Evolutionary conservation across 1,140 invertebrate species (phyloP), one percentile per base, ranked within the genome.

Genomic region (Pemphigus obesinymphae): DNA sequence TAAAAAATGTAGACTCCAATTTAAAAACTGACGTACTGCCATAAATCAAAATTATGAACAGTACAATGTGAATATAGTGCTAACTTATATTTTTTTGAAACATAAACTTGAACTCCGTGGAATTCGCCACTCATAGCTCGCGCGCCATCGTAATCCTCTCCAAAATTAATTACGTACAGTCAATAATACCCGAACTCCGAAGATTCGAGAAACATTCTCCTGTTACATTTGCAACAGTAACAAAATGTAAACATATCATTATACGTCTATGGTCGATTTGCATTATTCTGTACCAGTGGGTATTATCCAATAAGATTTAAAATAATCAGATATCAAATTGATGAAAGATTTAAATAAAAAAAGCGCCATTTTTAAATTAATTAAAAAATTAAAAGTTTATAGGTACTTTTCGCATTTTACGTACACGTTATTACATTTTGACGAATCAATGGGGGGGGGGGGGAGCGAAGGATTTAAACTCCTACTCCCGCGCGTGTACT

Each of bases 21-120:
- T 48, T 48, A 2, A 2, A 48, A 48, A 2, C 13, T 48, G 45
- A 48, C 45, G 4, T 13, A 48, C 45, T 48, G 72, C 84, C 76
- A n/a, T n/a, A 85, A 83, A 83, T 84, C 87, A 66, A 88, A 84
- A 83, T 58, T 84, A 85, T 85, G 85, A 82, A 84, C 86, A 84
- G 84, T 85, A 84, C 84, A 87, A 84, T 84, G 85, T 48, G 83
- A 83, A 82, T 83, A 86, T 55, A 82, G 26, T n/a, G 85, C 85
- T 78, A 78, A 82, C 40, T 83, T 82, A 84, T 85, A 84, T 76
- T 82, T 84, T 83, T 85, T 75, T 82, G 84, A 83, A 58, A 87
- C 85, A 80, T 82, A 75, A 84, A 86, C 83, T 84, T 86, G 83
- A 15, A 84, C 84, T 29, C 85, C 85, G 43, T 84, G 84, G 63